These are phyloP conservation scores for Pelochelys cantorii DNA, from an alignment of 2,797 vertebrate genomes.

Conservation along the genomic window DNA sequence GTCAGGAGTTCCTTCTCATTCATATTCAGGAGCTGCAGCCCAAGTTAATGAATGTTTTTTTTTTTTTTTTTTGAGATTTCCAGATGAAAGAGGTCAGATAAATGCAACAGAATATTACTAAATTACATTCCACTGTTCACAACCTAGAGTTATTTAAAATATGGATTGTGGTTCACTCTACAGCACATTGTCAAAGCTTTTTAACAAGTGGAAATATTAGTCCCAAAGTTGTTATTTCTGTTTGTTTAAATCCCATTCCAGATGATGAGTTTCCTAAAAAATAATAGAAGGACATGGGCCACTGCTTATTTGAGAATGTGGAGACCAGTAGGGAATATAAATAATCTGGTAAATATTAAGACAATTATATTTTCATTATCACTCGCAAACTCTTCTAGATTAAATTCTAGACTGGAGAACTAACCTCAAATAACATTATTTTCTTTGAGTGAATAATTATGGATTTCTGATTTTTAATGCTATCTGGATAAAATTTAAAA, in stretches of 20 bases:
- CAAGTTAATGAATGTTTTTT: background rate
- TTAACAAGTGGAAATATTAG: fast-evolving
- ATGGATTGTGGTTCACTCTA: background rate
- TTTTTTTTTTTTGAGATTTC: background rate
- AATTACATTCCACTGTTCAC: background rate
- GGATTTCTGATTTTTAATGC: background rate
- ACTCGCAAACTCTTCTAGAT: background rate
- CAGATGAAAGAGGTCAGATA: background rate
- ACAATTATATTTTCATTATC: background rate
- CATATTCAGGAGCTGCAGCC: background rate
- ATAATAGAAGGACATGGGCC: background rate
- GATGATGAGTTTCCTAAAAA: background rate
- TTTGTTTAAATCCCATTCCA: background rate
- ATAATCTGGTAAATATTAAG: background rate
- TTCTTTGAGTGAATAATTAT: background rate
- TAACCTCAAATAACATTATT: background rate
- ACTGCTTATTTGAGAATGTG: background rate
- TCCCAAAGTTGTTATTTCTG: background rate
- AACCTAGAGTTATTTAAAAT: background rate
- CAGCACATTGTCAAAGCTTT: background rate
- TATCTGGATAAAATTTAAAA: background rate
- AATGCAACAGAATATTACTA: background rate
- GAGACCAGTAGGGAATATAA: background rate
- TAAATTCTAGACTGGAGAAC: background rate
- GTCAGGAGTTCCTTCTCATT: background rate